Evolutionary conservation across 2,888 invertebrate species (phyloP), one percentile per base, ranked within the genome.

Genomic region (Melitaea athalia): DNA sequence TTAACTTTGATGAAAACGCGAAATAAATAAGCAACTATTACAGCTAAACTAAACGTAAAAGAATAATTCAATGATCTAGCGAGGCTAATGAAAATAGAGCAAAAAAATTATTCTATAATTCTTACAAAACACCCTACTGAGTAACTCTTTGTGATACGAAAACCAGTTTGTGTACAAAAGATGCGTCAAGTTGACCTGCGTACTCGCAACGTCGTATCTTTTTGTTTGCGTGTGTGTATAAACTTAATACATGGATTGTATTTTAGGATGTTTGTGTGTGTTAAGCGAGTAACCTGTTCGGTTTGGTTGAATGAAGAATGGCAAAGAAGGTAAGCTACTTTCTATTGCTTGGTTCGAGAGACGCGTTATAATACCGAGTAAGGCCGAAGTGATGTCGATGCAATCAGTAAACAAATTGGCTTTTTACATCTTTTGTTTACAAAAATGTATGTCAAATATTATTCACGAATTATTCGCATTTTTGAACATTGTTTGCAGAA

Each of bases 261-360:
- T 65, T 71, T 55, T 59, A 78, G 69, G 72, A 74, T 74, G 62
- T 77, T 85, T 87, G 87, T 87, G 87, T 70, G 86, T 84, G 76
- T 75, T 70, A 61, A 84, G 81, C 88, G 79, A 87, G 87, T 84
- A 89, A 91, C 91, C 88, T 89, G 92, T 91, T 90, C 86, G 79
- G 79, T 81, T 82, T 84, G 82, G 84, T 81, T 92, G 88, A 91
- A 91, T 92, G 90, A 90, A 91, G 90, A 91, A 87, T 87, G 88
- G 71, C 68, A 71, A 68, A 55, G 55, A 55, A 89, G 88, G 89
- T 87, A 87, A 86, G 87, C 90, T 89, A 91, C 91, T 92, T 92
- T 92, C 92, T 92, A 92, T 87, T 84, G 55, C 60, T 69, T 31
- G 67, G 68, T 55, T 65, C 59, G 33, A 7, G 38, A 69, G 47